Evolutionary conservation across 2,797 vertebrate genomes (phyloP), one percentile per base, ranked within the genome.

Genomic region (Manis javanica): DNA sequence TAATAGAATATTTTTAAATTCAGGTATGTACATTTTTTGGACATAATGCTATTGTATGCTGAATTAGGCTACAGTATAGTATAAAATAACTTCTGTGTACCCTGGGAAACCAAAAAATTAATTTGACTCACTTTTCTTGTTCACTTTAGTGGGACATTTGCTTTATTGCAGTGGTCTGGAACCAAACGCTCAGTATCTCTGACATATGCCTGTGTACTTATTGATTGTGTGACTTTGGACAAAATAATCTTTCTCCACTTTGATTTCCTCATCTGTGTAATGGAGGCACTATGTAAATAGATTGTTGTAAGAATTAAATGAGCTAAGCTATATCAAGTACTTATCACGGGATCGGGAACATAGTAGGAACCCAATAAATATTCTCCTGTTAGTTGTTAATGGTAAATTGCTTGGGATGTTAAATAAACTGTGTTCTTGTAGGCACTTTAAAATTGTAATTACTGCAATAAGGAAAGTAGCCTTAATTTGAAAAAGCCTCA

Each of bases 361-460:
- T 57, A 71, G 31, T 66, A 79, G 69, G 39, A 75, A 79, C 69
- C 83, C 77, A 90, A 0, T 72, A 91, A 87, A 31, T 78, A 57
- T 57, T 63, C n/a, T 90, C 11, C 55, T 79, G 31, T 75, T 90
- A 21, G 31, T 75, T 53, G 21, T 29, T 57, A 95, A 72, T 94
- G 26, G 53, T 71, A 88, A 94, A 72, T 71, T 95, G 81, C 75
- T 63, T 88, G 53, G 13, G 69, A 86, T 51, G 51, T 53, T 92
- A 49, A 93, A 82, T 92, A 49, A 93, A 82, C 42, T 93, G 24
- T 90, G 79, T 90, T 89, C 29, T 66, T 66, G 24, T 66, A 77
- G 42, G 71, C 19, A 69, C 53, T 97, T 95, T 75, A 77, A 96
- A 94, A 93, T 71, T 75, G 2, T 92, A 94, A 97, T 95, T 95